Conservation (phyloP, 2,797 vertebrate genomes). For the Monodelphis domestica region DNA sequence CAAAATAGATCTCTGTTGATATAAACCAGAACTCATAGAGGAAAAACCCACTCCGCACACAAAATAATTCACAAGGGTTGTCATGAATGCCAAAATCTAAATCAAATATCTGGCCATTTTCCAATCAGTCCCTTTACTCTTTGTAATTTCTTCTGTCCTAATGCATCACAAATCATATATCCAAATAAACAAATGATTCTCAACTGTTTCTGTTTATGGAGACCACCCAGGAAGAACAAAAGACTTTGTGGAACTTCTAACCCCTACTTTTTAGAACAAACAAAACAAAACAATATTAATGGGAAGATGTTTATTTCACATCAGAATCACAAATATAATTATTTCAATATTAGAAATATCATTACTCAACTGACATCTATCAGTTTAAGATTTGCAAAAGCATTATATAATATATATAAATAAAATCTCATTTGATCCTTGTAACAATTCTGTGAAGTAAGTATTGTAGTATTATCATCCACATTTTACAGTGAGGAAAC, state of each 20-base stretch:
- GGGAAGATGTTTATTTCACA: neutral
- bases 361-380: neutral
- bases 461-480: neutral
- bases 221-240: slow-evolving; percentile 11
- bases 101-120: slow-evolving; percentile 42
- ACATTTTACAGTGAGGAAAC: neutral
- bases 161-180: slow-evolving; percentile 11
- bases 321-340: neutral
- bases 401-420: no score
- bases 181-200: slow-evolving; percentile 39
- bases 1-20: slow-evolving; percentile 19
- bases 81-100: slow-evolving; percentile 43
- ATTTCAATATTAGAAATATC: neutral
- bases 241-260: slow-evolving; percentile 21
- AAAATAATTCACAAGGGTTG: slow-evolving; percentile 26
- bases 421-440: neutral
- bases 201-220: slow-evolving; percentile 22
- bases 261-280: slow-evolving; percentile 11
- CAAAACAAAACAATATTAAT: slow-evolving; percentile 33
- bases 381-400: neutral
- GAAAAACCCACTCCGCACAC: slow-evolving; percentile 24
- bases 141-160: neutral
- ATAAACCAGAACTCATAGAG: slow-evolving; percentile 33
- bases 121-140: slow-evolving; percentile 4
- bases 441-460: neutral